Conservation (phyloP, 2,113 vertebrate genomes). For the Atrichornis clamosus region DNA sequence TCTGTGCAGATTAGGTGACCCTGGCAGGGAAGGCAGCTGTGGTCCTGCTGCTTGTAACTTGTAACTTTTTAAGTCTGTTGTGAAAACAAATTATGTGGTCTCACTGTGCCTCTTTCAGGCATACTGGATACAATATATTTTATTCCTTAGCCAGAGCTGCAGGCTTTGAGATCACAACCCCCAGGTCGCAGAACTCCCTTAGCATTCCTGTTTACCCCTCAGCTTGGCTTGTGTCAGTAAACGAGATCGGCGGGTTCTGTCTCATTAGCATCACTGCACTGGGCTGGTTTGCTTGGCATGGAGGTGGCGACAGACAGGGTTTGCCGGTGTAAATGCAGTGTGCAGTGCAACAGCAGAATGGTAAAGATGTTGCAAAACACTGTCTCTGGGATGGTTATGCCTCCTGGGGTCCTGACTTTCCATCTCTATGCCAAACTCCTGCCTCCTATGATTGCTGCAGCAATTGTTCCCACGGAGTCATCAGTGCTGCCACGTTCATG, state of each 20-base stretch:
- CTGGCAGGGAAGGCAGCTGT: neutral
- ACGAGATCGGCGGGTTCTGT: neutral
- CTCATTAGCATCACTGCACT: neutral
- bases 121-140: neutral
- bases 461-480: neutral
- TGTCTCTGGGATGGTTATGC: neutral
- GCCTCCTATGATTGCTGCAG: neutral
- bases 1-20: neutral
- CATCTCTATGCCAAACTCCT: neutral
- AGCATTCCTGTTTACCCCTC: neutral
- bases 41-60: neutral
- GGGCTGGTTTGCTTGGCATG: neutral
- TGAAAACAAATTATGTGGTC: neutral
- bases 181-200: neutral
- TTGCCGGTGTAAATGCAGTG: fast-evolving
- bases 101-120: neutral
- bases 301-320: neutral
- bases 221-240: neutral
- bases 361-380: neutral
- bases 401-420: neutral
- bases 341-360: neutral
- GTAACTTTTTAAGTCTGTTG: neutral
- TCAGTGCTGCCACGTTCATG: fast-evolving
- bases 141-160: neutral
- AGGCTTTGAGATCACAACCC: neutral